Evolutionary conservation across 2,797 vertebrate species (phyloP).

Genomic region (Hylomyscus alleni): DNA sequence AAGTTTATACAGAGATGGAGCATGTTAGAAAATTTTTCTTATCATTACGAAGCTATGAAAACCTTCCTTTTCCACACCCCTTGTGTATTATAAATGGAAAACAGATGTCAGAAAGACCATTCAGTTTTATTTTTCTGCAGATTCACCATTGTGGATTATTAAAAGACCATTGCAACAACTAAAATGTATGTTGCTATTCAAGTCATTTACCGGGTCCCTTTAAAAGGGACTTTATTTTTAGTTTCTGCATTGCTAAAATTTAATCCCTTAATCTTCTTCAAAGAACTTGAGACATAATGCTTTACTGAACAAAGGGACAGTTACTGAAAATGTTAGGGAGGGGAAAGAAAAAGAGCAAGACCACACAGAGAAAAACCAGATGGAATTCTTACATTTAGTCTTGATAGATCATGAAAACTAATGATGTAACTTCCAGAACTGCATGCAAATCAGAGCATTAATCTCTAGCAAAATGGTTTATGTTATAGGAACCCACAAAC

Average conservation of each 20-base stretch:
- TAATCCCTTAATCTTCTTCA: slow-evolving; percentile 82
- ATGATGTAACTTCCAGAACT: slow-evolving; percentile 83
- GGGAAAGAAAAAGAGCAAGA: slow-evolving; percentile 77
- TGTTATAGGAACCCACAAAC: slow-evolving; percentile 87
- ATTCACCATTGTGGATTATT: slow-evolving; percentile 67
- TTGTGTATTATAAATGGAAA: slow-evolving; percentile 80
- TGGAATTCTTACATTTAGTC: slow-evolving; percentile 84
- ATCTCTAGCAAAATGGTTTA: slow-evolving; percentile 89
- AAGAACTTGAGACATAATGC: slow-evolving; percentile 67
- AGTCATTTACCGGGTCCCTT: slow-evolving; percentile 71
- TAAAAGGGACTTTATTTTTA: slow-evolving; percentile 73
- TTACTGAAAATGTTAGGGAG: slow-evolving; percentile 83
- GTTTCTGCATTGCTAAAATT: slow-evolving; percentile 68
- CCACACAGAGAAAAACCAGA: slow-evolving; percentile 77
- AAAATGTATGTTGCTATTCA: slow-evolving; percentile 68
- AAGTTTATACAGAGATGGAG: slow-evolving; percentile 63
- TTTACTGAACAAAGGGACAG: slow-evolving; percentile 77
- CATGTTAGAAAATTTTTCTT: slow-evolving; percentile 74
- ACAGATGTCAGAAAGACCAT: slow-evolving; percentile 75
- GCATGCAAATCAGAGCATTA: slow-evolving; percentile 89
- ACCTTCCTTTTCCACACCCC: slow-evolving; percentile 39
- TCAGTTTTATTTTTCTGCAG: slow-evolving; percentile 81
- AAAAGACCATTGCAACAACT: slow-evolving; percentile 74
- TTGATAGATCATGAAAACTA: slow-evolving; percentile 86
- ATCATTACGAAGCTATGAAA: slow-evolving; percentile 68